Percentiles rank a stretch among this genome's conserved stretches.
Conservation (phyloP, 1,140 invertebrate genomes). For the Periplaneta americana region DNA sequence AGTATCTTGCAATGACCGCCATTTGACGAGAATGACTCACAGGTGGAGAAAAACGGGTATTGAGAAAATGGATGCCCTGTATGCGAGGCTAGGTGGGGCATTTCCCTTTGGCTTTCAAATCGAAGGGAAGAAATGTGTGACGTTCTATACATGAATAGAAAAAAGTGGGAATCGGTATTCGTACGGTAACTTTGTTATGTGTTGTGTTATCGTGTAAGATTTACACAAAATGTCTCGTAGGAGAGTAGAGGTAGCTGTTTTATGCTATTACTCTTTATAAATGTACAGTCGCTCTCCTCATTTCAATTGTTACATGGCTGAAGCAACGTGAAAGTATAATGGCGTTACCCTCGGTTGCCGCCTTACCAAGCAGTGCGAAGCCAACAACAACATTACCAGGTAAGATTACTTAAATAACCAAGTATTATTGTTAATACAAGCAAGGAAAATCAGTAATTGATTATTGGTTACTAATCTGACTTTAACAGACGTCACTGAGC, state of each 20-base stretch:
- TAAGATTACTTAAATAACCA: neutral
- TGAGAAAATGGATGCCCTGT: slow-evolving; percentile 14
- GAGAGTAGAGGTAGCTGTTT: neutral
- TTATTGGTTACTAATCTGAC: neutral
- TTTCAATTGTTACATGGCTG: slow-evolving; percentile 16
- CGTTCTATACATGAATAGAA: slow-evolving; percentile 4
- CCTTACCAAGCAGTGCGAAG: slow-evolving; percentile 13
- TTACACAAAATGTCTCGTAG: neutral
- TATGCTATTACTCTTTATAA: neutral
- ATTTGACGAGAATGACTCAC: slow-evolving; percentile 18
- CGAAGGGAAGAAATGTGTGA: slow-evolving; percentile 15
- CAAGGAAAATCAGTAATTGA: neutral
- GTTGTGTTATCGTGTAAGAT: neutral
- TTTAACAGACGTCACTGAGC: neutral
- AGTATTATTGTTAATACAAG: neutral
- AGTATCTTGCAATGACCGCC: slow-evolving; percentile 9
- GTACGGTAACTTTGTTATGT: neutral
- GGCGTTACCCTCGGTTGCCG: slow-evolving; percentile 19
- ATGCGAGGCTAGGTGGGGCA: slow-evolving; percentile 13
- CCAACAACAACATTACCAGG: slow-evolving; percentile 13
- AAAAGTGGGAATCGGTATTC: neutral
- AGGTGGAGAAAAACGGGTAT: slow-evolving; percentile 16
- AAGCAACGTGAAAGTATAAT: slow-evolving; percentile 19
- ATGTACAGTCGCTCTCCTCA: neutral
- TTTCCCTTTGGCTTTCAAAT: slow-evolving; percentile 15